Evolutionary conservation across 1,140 invertebrate species (phyloP).

Genomic region (Aphis craccivora): DNA sequence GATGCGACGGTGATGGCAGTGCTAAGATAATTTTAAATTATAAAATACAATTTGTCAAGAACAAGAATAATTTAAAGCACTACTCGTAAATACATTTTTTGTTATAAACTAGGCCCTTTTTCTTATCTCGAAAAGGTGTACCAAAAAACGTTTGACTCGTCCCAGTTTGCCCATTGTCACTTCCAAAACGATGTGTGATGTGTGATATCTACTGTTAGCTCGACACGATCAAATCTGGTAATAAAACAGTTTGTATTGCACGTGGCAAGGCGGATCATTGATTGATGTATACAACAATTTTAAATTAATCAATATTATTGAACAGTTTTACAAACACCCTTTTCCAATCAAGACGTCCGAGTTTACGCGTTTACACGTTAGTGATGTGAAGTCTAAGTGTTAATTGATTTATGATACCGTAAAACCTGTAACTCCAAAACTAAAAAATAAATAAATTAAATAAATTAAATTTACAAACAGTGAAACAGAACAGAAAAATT

Average conservation of each 20-base stretch:
- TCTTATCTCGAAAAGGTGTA: neutral
- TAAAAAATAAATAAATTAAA: neutral
- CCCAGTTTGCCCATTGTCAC: neutral
- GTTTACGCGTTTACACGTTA: neutral
- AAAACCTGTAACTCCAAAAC: neutral
- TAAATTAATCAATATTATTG: no score
- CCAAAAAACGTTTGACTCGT: neutral
- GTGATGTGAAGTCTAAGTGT: neutral
- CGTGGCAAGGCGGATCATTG: neutral
- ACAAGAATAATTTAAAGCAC: neutral
- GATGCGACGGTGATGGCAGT: neutral
- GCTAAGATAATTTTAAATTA: neutral
- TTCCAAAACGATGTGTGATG: neutral
- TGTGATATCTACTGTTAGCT: neutral
- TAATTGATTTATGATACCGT: neutral
- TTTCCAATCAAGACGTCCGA: neutral
- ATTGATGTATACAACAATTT: neutral
- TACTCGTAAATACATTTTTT: neutral
- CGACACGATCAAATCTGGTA: neutral
- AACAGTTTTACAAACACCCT: neutral
- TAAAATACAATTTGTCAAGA: neutral
- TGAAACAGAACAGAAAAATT: neutral
- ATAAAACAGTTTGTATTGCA: neutral
- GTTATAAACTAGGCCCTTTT: neutral
- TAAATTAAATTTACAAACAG: neutral